phyloP scores from a whole-genome alignment of 2,888 invertebrate genomes.

The Acholoe squamosa region DNA sequence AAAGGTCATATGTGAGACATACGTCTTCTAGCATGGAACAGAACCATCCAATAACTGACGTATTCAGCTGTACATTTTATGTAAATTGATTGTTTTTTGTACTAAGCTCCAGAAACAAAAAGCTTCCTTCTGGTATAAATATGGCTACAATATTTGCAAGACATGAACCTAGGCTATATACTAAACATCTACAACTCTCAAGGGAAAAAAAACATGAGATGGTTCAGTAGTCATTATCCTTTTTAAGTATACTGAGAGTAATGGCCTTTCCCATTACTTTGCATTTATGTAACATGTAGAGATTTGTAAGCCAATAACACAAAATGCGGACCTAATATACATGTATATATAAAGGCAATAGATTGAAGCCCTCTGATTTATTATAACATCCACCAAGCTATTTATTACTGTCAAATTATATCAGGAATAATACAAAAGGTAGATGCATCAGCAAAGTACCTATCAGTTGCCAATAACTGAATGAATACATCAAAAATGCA shows the following conservation, averaged over 20 bases:
- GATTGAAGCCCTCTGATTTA: constrained; percentile 29
- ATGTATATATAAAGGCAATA: background rate
- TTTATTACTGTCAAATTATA: constrained; percentile 12
- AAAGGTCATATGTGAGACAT: constrained; percentile 1
- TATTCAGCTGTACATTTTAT: constrained; percentile 40
- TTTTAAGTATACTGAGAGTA: background rate
- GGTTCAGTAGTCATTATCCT: constrained; percentile 1
- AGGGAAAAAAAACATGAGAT: constrained; percentile 45
- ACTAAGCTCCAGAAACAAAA: constrained; percentile 21
- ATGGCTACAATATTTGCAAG: constrained; percentile 26
- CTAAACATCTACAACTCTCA: constrained; percentile 46
- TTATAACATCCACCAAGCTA: background rate
- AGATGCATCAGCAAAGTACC: constrained; percentile 4
- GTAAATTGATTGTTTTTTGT: constrained; percentile 22
- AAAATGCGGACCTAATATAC: constrained; percentile 29
- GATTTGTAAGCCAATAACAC: constrained; percentile 22
- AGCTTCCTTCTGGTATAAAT: constrained; percentile 47
- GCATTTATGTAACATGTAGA: constrained; percentile 9
- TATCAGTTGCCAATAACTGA: constrained; percentile 20
- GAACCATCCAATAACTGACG: background rate
- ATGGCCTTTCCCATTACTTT: constrained; percentile 15
- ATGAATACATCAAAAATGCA: background rate
- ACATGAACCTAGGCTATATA: constrained; percentile 13
- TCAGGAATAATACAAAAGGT: constrained; percentile 33
- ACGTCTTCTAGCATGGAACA: constrained; percentile 5